Conservation (phyloP, 2,797 vertebrate genomes). For the Chaunax sp. region DNA sequence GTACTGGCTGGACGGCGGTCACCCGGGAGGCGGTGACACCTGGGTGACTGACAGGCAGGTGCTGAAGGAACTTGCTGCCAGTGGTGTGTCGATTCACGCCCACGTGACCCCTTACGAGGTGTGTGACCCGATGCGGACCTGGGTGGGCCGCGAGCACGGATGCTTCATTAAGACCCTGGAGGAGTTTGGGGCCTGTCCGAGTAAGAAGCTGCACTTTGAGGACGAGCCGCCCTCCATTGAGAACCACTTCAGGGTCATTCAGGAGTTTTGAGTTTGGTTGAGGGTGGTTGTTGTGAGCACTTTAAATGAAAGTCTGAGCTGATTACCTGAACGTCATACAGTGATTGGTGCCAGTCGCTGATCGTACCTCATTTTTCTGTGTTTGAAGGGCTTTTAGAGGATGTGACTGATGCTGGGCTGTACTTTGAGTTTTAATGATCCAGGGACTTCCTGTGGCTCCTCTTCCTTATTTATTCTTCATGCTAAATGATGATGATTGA, state of each 20-base stretch:
- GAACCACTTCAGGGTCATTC: slow-evolving; percentile 96
- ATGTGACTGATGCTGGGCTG: slow-evolving; percentile 1
- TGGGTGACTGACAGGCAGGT: slow-evolving; percentile 92
- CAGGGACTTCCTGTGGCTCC: not conserved
- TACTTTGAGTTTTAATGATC: slow-evolving; percentile 6
- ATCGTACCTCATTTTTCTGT: slow-evolving; percentile 30
- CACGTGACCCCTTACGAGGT: slow-evolving; percentile 98
- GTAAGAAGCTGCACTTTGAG: slow-evolving; percentile 90
- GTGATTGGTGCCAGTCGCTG: slow-evolving; percentile 14
- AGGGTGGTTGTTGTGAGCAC: too few relatives aligned
- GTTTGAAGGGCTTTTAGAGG: slow-evolving; percentile 20
- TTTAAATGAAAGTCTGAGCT: too few relatives aligned
- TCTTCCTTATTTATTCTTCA: not conserved
- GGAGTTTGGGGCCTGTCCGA: slow-evolving; percentile 87
- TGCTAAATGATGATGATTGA: not conserved
- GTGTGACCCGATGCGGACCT: slow-evolving; percentile 92
- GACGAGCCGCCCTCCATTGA: slow-evolving; percentile 90
- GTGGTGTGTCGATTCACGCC: slow-evolving; percentile 87
- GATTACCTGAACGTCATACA: too few relatives aligned
- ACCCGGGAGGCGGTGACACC: slow-evolving; percentile 94
- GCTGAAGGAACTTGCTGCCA: slow-evolving; percentile 88
- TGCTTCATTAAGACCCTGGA: slow-evolving; percentile 90
- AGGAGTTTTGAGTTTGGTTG: slow-evolving; percentile 80
- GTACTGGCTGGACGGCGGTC: slow-evolving; percentile 98
- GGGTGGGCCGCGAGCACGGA: slow-evolving; percentile 95